Base-by-base conservation (phyloP, 2,888 invertebrate genomes). In the Leucania comma region DNA sequence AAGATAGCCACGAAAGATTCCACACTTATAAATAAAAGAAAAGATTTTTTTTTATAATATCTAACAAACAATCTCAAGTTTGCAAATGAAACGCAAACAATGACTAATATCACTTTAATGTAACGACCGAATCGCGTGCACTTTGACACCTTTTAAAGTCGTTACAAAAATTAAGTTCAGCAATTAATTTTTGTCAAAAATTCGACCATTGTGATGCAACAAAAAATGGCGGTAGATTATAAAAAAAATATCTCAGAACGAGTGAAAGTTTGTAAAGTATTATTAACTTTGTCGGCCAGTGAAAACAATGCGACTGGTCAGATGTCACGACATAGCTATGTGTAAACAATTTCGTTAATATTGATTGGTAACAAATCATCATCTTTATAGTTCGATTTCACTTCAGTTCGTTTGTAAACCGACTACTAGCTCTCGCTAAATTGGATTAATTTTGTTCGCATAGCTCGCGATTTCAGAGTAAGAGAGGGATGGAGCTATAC, bases 141-240 rank as follows among this genome's bases (percentile, higher is more conserved):
- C 61, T 71, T 78, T 81, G 81, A 83, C 81, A 80, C 78, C 75
- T 80, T 74, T 81, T 38, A 72, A 73, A 82, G 72, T 73, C 70
- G 62, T 74, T 70, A 75, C 62, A 81, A 69, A 81, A 83, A 72
- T 53, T 51, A 78, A 38, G 75, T 70, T 61, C 62, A 12, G 58
- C 84, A 82, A 81, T 84, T 84, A 85, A 24, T 79, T 78, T 74
- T 81, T 86, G 87, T 80, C 85, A 82, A 80, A 81, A 59, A 26
- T 2, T 46, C 50, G 51, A 50, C 69, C 62, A 83, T 84, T 85
- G 83, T 88, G 78, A 86, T 66, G 76, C 72, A 86, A 87, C 53
- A 64, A 71, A 57, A 56, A 57, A 67, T 71, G 59, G 59, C 29
- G 29, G 63, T 29, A 12, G 38, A 38, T 20, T 14, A 42, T 63